Conservation (phyloP, 2,797 vertebrate species). For the Pipistrellus nathusii region DNA sequence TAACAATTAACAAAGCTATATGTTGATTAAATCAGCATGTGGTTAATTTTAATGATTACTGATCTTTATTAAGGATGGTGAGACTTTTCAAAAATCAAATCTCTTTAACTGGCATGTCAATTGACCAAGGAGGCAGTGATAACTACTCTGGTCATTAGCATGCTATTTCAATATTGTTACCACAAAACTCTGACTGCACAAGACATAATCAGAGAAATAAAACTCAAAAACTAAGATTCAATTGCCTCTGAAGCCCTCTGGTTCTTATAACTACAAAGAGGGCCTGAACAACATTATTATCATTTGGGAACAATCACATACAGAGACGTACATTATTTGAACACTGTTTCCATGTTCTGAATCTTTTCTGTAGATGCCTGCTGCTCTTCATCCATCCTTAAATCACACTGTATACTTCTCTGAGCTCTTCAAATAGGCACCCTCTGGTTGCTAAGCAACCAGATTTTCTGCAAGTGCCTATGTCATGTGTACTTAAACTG, state of each 20-base stretch:
- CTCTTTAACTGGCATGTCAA: slow-evolving; percentile 60
- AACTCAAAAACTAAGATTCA: slow-evolving; percentile 23
- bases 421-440: slow-evolving; percentile 69
- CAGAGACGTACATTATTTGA: slow-evolving; percentile 41
- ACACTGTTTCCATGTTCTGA: slow-evolving; percentile 38
- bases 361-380: slow-evolving; percentile 20
- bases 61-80: slow-evolving; percentile 82
- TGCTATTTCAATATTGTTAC: not conserved
- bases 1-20: slow-evolving; percentile 90
- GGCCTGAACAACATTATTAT: not conserved
- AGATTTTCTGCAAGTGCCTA: slow-evolving; percentile 68
- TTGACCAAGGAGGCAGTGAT: slow-evolving; percentile 9
- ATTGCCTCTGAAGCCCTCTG: not conserved
- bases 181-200: not conserved
- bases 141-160: not conserved
- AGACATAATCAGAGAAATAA: not conserved
- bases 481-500: slow-evolving; percentile 69
- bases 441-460: slow-evolving; percentile 80
- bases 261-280: not conserved
- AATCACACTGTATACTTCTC: slow-evolving; percentile 59
- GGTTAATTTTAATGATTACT: slow-evolving; percentile 88
- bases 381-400: slow-evolving; percentile 60
- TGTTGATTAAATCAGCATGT: slow-evolving; percentile 89
- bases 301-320: slow-evolving; percentile 47
- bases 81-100: slow-evolving; percentile 80